A percentile compares a stretch with the other conserved stretches of the same genome.
phyloP scores from a whole-genome alignment of 2,113 vertebrate genomes.

The Phyllostomus discolor region DNA sequence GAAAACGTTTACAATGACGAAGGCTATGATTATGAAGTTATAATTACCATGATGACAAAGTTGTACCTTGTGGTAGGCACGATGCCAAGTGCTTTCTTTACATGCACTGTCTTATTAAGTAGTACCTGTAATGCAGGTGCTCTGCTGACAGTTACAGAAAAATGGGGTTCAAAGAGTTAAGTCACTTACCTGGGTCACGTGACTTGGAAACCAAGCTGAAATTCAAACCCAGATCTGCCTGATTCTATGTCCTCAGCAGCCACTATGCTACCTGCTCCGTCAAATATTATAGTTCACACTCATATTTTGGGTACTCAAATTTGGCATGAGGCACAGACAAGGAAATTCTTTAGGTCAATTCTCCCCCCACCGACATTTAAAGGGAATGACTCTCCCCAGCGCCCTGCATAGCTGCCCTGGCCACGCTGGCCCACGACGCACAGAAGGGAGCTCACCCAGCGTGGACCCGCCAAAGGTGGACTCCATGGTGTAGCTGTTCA shows the following conservation, averaged over 20 bases:
- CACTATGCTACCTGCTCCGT: accelerated
- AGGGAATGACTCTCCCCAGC: not conserved
- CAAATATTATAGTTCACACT: not conserved
- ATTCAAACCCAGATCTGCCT: not conserved
- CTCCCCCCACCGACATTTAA: not conserved
- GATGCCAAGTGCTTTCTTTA: not conserved
- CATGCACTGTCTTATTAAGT: not conserved
- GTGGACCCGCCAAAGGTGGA: slow-evolving; percentile 91
- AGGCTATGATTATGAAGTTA: not conserved
- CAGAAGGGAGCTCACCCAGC: slow-evolving; percentile 80
- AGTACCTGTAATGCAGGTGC: not conserved
- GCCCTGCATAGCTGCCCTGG: not conserved
- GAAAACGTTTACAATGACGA: not conserved
- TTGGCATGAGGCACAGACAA: not conserved
- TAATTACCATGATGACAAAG: not conserved
- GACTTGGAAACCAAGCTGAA: not conserved
- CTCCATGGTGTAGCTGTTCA: slow-evolving; percentile 96
- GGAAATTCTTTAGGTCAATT: not conserved
- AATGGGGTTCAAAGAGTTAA: not conserved
- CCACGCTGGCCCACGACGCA: not conserved
- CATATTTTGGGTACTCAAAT: not conserved
- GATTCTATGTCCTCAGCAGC: not conserved
- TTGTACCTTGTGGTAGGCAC: not conserved
- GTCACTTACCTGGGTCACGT: not conserved
- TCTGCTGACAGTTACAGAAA: not conserved